Percentiles rank a stretch among this genome's conserved stretches.
These are phyloP conservation scores for Amazona guildingii DNA, from an alignment of 2,113 vertebrate genomes.

Conservation along the genomic window DNA sequence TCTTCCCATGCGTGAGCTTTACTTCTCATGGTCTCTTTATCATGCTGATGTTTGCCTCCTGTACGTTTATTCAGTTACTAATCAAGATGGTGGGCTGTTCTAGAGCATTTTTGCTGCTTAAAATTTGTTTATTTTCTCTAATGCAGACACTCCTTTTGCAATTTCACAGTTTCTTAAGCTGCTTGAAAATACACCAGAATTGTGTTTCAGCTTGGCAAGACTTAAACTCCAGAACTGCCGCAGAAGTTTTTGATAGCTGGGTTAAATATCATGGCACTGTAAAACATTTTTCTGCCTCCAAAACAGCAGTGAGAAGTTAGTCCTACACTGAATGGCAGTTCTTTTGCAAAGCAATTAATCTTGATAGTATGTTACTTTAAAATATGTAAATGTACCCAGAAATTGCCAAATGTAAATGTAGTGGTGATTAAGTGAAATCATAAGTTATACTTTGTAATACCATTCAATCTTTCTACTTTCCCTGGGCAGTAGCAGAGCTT, in stretches of 20 bases:
- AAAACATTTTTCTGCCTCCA: slow-evolving; percentile 16
- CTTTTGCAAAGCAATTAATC: neutral
- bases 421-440: neutral
- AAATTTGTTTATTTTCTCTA: neutral
- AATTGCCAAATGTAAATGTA: neutral
- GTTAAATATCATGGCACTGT: slow-evolving; percentile 9
- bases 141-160: neutral
- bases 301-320: neutral
- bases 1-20: neutral
- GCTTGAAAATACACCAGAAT: neutral
- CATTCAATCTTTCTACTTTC: neutral
- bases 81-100: neutral
- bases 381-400: neutral
- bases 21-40: neutral
- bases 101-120: neutral
- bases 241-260: neutral
- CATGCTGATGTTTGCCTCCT: neutral
- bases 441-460: neutral
- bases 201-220: neutral
- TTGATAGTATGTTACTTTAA: neutral
- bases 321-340: neutral
- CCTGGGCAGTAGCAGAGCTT: neutral
- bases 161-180: neutral
- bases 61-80: neutral
- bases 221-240: neutral